These are phyloP conservation scores for Centropus unirufus DNA, from an alignment of 2,113 vertebrate species.

Conservation along the genomic window DNA sequence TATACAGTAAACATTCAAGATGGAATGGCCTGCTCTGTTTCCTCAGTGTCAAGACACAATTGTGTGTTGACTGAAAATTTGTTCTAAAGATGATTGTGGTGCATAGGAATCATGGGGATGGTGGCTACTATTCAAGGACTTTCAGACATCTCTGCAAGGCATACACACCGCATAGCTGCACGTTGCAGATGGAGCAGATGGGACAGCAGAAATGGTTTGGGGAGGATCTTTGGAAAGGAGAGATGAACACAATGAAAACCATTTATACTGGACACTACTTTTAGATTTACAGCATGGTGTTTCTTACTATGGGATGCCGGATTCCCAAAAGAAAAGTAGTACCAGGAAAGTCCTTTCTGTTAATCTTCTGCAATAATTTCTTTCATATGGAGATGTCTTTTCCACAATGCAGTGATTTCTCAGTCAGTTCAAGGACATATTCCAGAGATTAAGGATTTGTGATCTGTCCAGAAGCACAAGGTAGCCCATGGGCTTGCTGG, in stretches of 20 bases:
- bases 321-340: not conserved
- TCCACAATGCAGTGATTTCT: not conserved
- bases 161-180: not conserved
- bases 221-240: not conserved
- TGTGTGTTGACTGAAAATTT: accelerated
- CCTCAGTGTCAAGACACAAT: accelerated
- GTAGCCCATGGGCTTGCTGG: not conserved
- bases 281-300: not conserved
- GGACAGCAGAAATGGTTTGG: not conserved
- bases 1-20: not conserved
- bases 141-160: not conserved
- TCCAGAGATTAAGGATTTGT: not conserved
- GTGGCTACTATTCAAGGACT: not conserved
- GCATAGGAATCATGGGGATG: not conserved
- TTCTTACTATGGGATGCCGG: not conserved
- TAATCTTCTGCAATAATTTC: not conserved
- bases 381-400: not conserved
- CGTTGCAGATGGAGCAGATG: not conserved
- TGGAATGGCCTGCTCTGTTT: not conserved
- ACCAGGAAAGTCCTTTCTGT: not conserved
- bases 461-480: not conserved
- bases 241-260: not conserved
- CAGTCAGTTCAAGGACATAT: not conserved
- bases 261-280: not conserved
- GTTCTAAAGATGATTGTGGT: not conserved